Percentiles rank a stretch among this genome's conserved stretches.
These are phyloP conservation scores for Temnopleurus reevesii DNA, from an alignment of 53 echinoderm and acorn worm genomes.

Conservation along the genomic window DNA sequence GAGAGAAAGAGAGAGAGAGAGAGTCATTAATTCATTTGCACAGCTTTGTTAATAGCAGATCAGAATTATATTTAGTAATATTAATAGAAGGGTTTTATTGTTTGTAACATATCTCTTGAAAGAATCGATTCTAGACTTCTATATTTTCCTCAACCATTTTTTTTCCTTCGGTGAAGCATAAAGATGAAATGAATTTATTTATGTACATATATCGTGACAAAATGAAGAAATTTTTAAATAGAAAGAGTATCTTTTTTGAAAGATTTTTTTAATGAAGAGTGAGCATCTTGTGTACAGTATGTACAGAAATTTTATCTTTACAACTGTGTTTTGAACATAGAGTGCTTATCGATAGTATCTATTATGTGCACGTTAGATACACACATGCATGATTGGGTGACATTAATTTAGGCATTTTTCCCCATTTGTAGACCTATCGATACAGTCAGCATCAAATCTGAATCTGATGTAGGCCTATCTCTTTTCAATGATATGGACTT, in stretches of 20 bases:
- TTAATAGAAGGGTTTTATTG: conserved; percentile 43
- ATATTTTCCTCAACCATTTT: conserved; percentile 48
- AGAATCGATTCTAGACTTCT: conserved; percentile 38
- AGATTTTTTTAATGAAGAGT: conserved; percentile 24
- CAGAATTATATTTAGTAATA: conserved; percentile 45
- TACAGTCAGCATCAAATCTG: no score
- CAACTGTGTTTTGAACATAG: conserved; percentile 24
- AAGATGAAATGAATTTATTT: conserved; percentile 11
- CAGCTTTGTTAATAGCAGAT: conserved; percentile 57
- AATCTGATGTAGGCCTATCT: no score
- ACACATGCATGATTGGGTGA: no score
- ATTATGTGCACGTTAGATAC: conserved; percentile 23
- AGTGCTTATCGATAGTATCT: conserved; percentile 28
- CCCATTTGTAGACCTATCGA: no score
- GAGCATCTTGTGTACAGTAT: conserved; percentile 46
- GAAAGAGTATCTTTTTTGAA: conserved; percentile 14
- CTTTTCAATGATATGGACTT: no score
- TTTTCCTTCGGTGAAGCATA: neutral
- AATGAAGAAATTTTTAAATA: conserved; percentile 44
- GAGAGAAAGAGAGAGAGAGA: no score
- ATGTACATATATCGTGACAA: conserved; percentile 48
- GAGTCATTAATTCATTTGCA: conserved; percentile 14
- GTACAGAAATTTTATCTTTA: conserved; percentile 56
- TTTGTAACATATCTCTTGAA: conserved; percentile 43
- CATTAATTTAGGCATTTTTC: no score